Base-by-base conservation (phyloP, 1,140 invertebrate species). In the Drosophila insularis region DNA sequence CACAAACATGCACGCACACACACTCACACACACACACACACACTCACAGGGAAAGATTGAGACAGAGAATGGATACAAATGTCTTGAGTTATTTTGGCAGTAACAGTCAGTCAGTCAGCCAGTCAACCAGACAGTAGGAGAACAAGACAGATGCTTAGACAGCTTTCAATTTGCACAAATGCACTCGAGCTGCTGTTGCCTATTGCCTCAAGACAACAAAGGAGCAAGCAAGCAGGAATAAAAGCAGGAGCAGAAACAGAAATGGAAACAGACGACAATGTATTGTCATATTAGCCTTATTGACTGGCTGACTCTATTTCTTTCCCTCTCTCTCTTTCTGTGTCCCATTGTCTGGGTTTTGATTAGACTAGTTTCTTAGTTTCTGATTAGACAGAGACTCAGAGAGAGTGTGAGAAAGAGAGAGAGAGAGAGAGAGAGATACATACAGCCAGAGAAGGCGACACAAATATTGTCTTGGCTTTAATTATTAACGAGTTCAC, bases 101-200 rank as follows among this genome's bases (percentile, higher is more conserved):
- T 62, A 46, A 61, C 35, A 61, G 37, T 27, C 39, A 61, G 59
- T 23, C 59, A 43, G 59, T 10, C 21, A 43, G 23, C 14, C 40
- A 62, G 43, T 21, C 43, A 50, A 19, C 21, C 27, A 27, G 27
- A 27, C 27, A 27, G 27, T 27, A 27, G 8, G 35, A 61, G 19
- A 59, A 35, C 40, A 11, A 14, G 50, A 27, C 56, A 46, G 71
- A 19, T 63, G 67, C 2, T 75, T 53, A 75, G 72, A 75, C 73
- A 76, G 73, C 72, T 76, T 76, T 76, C 72, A 76, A 76, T 76
- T 76, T 76, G 59, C 31, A 17, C 65, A 76, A 76, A 76, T 76
- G 73, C 73, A 76, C 73, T 76, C 73, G 69, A 75, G 73, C 63
- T 56, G 27, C 14, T 50, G 43, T 11, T 35, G 32, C 10, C 43